Base-by-base conservation (phyloP, 2,888 invertebrate species). In the Trichopria drosophilae region DNA sequence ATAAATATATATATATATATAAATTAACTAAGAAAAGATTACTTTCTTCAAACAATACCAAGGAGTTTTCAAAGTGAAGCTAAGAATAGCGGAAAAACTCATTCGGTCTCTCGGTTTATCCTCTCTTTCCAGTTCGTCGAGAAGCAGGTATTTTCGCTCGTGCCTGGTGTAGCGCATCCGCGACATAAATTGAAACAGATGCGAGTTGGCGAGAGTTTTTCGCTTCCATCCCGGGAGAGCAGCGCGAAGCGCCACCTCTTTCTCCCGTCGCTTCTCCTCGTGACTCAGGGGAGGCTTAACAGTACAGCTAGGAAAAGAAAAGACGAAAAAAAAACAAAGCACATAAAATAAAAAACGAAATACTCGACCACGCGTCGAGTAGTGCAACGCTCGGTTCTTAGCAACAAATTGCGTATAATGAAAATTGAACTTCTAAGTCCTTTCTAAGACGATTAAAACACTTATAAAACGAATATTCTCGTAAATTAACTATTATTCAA, bases 171-270 rank as follows among this genome's bases (percentile, higher is more conserved):
- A 55, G 36, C 59, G 60, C 60, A 65, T 63, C 61, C 64, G 63
- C 64, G 60, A 68, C 66, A 69, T 72, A 71, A 73, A 73, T 73
- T 73, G 73, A 73, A 73, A 73, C 73, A 68, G 73, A 73, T 73
- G 73, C 68, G 73, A 73, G 73, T 73, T 73, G 68, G 67, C 65
- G 52, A 58, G 70, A 73, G 68, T 72, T 73, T 72, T 73, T 71
- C 72, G 68, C 65, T 62, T 62, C 56, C 58, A 59, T 64, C 66
- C 66, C 63, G 43, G 54, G 59, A 65, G 64, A 63, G 46, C 29
- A 24, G 20, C 23, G 23, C 24, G 37, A 32, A 26, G 35, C 52
- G 42, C 41, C 46, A 51, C 35, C 40, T 26, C 28, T 26, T 39
- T 23, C 39, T 36, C 15, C n/a, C 22, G 6, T 15, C 18, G 22